These are phyloP conservation scores for Erinaceus europaeus DNA, from an alignment of 2,113 vertebrate species.

Conservation along the genomic window DNA sequence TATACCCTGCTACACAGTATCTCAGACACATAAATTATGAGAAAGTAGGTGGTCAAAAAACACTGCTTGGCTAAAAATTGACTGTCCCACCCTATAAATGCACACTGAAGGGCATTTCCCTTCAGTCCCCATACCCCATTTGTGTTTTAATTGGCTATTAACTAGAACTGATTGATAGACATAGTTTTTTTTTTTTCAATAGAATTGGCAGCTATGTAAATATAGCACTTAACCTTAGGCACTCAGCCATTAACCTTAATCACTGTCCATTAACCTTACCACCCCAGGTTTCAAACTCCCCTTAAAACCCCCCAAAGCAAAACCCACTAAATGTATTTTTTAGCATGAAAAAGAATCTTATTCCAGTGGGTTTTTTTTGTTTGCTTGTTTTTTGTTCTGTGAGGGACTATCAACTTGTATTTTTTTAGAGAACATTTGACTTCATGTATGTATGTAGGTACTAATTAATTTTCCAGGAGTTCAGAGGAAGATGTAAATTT, in stretches of 20 bases:
- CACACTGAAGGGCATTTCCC: constrained; percentile 3
- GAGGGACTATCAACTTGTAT: constrained; percentile 31
- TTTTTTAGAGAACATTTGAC: constrained; percentile 33
- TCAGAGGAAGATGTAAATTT: constrained; percentile 20
- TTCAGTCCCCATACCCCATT: background rate
- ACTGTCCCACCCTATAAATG: background rate
- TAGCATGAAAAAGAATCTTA: constrained; percentile 19
- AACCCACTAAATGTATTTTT: constrained; percentile 10
- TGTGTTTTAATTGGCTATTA: constrained; percentile 70
- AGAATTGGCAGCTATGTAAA: constrained; percentile 75
- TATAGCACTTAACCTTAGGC: constrained; percentile 74
- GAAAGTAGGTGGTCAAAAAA: constrained; percentile 51
- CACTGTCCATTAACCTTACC: constrained; percentile 74
- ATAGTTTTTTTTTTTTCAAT: constrained; percentile 9
- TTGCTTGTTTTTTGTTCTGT: constrained; percentile 58
- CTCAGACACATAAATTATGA: background rate
- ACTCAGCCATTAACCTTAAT: constrained; percentile 74
- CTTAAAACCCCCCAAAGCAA: constrained; percentile 54
- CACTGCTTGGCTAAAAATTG: background rate
- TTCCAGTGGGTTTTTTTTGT: constrained; percentile 52
- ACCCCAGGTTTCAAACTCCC: constrained; percentile 68
- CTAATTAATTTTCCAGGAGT: constrained; percentile 54
- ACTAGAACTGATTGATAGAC: constrained; percentile 68
- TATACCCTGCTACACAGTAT: background rate
- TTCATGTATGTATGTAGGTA: constrained; percentile 7